Conservation (phyloP, 2,888 invertebrate species). For the Caenorhabditis sulstoni region DNA sequence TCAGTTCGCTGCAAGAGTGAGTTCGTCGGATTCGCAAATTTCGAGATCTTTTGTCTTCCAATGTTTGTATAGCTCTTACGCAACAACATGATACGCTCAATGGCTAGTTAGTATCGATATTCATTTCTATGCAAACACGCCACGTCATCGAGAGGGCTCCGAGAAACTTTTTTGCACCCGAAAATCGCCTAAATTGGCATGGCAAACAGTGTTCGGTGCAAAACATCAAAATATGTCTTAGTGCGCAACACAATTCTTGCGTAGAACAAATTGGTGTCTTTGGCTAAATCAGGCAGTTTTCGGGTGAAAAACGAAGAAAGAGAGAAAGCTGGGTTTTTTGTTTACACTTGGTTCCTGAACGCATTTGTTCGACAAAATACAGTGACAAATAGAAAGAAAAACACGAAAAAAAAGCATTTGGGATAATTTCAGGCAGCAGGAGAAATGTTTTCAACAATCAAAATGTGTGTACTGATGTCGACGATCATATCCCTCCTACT, state of each 20-base stretch:
- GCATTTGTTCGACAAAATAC: neutral
- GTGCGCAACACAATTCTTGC: no score
- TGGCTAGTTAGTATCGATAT: neutral
- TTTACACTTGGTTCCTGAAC: slow-evolving; percentile 1
- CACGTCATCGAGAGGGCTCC: no score
- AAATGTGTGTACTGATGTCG: slow-evolving; percentile 66
- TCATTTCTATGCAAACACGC: neutral
- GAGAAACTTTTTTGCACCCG: no score
- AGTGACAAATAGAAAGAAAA: no score
- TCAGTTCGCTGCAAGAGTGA: slow-evolving; percentile 76
- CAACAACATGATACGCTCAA: slow-evolving; percentile 13
- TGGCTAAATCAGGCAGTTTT: slow-evolving; percentile 14
- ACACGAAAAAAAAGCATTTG: no score
- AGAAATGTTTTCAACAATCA: slow-evolving; percentile 74
- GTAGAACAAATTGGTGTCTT: neutral
- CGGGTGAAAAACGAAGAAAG: neutral
- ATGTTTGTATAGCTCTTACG: slow-evolving; percentile 4
- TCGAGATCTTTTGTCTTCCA: slow-evolving; percentile 11
- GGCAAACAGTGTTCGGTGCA: no score
- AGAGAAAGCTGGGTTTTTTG: slow-evolving; percentile 6
- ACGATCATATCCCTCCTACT: slow-evolving; percentile 65
- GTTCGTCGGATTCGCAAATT: slow-evolving; percentile 15
- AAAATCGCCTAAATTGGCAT: no score
- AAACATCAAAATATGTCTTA: no score
- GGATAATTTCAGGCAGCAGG: slow-evolving; percentile 74